Conservation (phyloP, 1,140 invertebrate genomes). For the Caenorhabditis remanei region DNA sequence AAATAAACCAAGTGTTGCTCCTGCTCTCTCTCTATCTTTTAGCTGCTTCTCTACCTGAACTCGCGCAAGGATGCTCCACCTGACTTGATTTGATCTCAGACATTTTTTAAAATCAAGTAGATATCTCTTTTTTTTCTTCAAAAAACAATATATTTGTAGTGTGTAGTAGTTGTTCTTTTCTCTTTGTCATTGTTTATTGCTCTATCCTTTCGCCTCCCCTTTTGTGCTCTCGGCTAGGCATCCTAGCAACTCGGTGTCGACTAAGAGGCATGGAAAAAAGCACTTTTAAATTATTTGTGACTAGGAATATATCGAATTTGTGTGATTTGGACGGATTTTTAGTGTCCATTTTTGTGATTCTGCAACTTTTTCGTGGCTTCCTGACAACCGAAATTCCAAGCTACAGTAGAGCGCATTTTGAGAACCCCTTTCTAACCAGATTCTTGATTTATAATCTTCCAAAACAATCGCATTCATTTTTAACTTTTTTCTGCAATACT, state of each 20-base stretch:
- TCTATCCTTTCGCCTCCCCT: constrained; percentile 13
- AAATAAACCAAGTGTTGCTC: constrained; percentile 48
- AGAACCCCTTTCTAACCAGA: no score
- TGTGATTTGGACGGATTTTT: constrained; percentile 10
- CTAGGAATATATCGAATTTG: constrained; percentile 38
- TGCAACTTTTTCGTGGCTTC: neutral
- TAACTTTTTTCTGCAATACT: neutral
- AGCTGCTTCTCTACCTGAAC: constrained; percentile 21
- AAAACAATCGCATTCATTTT: neutral
- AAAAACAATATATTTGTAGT: neutral
- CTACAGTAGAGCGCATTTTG: no score
- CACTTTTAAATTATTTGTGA: constrained; percentile 51
- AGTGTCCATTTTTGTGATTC: neutral
- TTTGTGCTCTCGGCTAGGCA: constrained; percentile 22
- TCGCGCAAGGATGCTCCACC: neutral
- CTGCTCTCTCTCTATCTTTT: constrained; percentile 29
- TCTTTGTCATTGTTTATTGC: constrained; percentile 39
- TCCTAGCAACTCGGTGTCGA: constrained; percentile 41
- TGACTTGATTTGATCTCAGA: neutral
- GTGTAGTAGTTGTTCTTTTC: constrained; percentile 23
- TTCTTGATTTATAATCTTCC: no score
- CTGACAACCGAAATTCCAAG: no score
- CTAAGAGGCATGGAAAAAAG: constrained; percentile 30
- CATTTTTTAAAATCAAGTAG: neutral
- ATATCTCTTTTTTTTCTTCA: neutral